These are phyloP conservation scores for Podarcis siculus DNA, from an alignment of 2,797 vertebrate species.

Conservation along the genomic window DNA sequence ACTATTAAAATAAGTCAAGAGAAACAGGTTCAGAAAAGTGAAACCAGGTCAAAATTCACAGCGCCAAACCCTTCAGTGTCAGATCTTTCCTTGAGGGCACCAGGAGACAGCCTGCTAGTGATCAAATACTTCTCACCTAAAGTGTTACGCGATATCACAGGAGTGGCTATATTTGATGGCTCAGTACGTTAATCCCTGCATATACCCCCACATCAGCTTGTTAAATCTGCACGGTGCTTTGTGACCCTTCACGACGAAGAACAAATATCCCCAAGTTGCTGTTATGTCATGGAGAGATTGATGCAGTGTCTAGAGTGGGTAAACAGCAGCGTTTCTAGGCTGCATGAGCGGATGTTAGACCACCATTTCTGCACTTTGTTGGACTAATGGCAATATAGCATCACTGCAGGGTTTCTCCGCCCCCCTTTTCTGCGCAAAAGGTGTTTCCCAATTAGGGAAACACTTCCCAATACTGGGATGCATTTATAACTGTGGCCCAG, in stretches of 20 bases:
- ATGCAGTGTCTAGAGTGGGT: not conserved
- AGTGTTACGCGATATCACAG: not conserved
- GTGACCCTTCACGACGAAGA: not conserved
- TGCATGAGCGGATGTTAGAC: not conserved
- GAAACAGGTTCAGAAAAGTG: not conserved
- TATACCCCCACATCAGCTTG: not conserved
- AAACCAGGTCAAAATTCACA: not conserved
- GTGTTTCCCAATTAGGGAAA: too few species aligned
- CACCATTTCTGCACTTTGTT: not conserved
- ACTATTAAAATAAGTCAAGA: conserved; percentile 3
- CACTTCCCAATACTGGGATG: not conserved
- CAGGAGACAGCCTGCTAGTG: not conserved
- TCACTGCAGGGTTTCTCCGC: not conserved
- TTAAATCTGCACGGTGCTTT: not conserved
- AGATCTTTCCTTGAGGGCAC: not conserved
- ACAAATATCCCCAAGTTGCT: conserved; percentile 5
- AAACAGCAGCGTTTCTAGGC: not conserved
- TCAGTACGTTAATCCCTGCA: not conserved
- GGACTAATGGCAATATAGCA: not conserved
- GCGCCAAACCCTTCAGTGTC: not conserved
- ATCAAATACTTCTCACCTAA: not conserved
- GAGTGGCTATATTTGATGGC: not conserved
- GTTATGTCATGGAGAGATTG: not conserved
- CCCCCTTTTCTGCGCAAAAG: too few species aligned
- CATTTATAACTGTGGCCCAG: not conserved